These are phyloP conservation scores for Xylocopa sonorina DNA, from an alignment of 1,140 invertebrate genomes.

Conservation along the genomic window DNA sequence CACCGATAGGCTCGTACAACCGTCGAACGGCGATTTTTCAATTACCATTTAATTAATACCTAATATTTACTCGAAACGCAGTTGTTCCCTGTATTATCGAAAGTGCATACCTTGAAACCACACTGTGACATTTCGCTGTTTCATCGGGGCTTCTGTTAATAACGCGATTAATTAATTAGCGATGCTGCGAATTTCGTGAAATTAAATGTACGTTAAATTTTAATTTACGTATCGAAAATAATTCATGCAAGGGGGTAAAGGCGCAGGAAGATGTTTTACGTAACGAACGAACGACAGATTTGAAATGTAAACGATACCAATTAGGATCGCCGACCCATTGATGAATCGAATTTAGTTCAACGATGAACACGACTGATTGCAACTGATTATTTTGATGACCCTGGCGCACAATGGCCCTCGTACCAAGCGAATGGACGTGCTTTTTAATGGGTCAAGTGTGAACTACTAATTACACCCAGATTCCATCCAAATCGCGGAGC, in stretches of 20 bases:
- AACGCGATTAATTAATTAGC: background rate
- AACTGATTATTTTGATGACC: constrained; percentile 39
- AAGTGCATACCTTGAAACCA: background rate
- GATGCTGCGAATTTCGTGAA: background rate
- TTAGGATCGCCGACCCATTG: constrained; percentile 6
- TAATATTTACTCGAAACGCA: no score
- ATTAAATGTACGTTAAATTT: background rate
- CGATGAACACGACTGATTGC: constrained; percentile 19
- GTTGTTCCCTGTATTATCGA: background rate
- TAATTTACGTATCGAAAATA: background rate
- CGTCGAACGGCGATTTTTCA: background rate
- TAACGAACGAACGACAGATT: background rate
- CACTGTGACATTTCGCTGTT: background rate
- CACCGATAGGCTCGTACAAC: no score
- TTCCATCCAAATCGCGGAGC: background rate
- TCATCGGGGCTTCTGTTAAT: fast-evolving
- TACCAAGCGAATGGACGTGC: constrained; percentile 11
- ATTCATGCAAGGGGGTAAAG: background rate
- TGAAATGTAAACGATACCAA: constrained; percentile 1
- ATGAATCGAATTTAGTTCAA: constrained; percentile 5
- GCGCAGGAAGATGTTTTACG: background rate
- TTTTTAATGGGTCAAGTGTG: constrained; percentile 50
- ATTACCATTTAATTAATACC: constrained; percentile 5
- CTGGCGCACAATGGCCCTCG: constrained; percentile 21
- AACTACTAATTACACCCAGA: constrained; percentile 43